Evolutionary conservation across 2,797 vertebrate species (phyloP).

Genomic region (Pangasius macronema): DNA sequence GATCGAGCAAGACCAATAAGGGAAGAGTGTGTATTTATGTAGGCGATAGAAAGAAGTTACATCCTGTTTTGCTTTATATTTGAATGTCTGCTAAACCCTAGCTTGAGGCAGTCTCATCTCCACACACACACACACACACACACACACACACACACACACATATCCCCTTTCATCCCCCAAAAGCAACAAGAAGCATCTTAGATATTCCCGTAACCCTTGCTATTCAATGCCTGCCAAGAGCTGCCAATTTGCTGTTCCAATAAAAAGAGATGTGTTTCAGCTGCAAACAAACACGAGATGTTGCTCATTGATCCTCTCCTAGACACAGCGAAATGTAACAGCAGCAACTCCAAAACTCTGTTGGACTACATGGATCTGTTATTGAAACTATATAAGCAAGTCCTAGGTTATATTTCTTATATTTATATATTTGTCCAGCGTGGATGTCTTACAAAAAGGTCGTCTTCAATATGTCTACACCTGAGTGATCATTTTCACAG

Average conservation of each 20-base stretch:
- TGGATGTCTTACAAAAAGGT: no score
- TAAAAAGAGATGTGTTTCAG: constrained; percentile 52
- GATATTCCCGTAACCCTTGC: constrained; percentile 54
- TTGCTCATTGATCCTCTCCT: constrained; percentile 1
- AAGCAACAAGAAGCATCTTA: constrained; percentile 53
- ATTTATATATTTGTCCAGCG: no score
- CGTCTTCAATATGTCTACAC: no score
- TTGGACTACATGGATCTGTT: not conserved
- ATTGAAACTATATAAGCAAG: not conserved
- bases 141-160: constrained; percentile 25
- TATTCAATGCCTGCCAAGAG: constrained; percentile 53
- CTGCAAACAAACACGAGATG: constrained; percentile 46
- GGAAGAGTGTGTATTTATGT: constrained; percentile 1
- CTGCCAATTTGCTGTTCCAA: constrained; percentile 55
- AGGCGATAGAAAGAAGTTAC: constrained; percentile 31
- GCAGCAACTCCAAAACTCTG: not conserved
- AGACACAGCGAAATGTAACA: not conserved
- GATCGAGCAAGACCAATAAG: constrained; percentile 35
- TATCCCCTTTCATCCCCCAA: constrained; percentile 27
- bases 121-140: not conserved
- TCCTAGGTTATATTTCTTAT: no score
- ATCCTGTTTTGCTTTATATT: constrained; percentile 49
- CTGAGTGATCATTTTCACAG: not conserved
- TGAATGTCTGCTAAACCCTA: constrained; percentile 42
- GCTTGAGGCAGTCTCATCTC: constrained; percentile 38